Evolutionary conservation across 2,888 invertebrate species (phyloP), one percentile per base, ranked within the genome.

Genomic region (Cistogaster globosa): DNA sequence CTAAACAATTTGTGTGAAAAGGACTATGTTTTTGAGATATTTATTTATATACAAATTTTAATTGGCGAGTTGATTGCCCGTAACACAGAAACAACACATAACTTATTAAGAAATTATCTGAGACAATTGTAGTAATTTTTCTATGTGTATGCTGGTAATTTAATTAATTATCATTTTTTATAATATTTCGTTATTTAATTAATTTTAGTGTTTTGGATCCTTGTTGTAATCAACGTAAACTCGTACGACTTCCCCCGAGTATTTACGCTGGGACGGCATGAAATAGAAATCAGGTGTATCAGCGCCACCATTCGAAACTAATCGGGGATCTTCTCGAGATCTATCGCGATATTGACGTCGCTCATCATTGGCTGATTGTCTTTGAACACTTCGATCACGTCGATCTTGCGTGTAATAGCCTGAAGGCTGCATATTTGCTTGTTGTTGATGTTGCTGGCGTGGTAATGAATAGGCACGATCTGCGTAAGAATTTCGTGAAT

Each of bases 201-300:
- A n/a, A 18, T 68, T 75, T 87, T 90, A 92, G 87, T 93, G 94
- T 91, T 95, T 94, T 76, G 94, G 94, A 89, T 95, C 94, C 91
- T 95, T 96, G 90, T 96, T 96, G 90, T 96, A 96, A 91, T 96
- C 96, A 48, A 97, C 97, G 91, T 96, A 97, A 55, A 97, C 97
- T 88, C 97, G 93, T 75, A 97, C 96, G 42, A 96, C 96, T 94
- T 98, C 97, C 88, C 98, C 98, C 89, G 97, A 97, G 93, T 98
- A 97, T 93, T 98, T 97, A 86, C 98, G 93, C 91, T 98, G 98
- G 86, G 97, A 97, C 62, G 98, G 98, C 97, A 98, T 98, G 92
- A 98, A 98, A 93, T 98, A 98, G 93, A 98, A 98, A 93, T 98
- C 98, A 0, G 97, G 93, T 68, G 93, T 93, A 88, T 93, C 93